Evolutionary conservation across 2,888 invertebrate species (phyloP).

Genomic region (Zele albiditarsus): DNA sequence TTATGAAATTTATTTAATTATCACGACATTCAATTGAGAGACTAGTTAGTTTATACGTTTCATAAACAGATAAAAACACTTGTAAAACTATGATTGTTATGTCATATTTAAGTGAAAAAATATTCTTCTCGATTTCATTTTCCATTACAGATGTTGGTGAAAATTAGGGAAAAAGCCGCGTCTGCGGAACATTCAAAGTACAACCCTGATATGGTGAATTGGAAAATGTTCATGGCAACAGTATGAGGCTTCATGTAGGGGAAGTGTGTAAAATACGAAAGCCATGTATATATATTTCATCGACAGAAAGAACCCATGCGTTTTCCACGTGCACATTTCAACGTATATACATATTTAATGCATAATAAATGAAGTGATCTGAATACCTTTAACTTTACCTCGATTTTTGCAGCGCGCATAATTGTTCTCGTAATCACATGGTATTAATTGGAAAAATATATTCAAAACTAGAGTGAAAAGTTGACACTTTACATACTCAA

Average conservation of each 20-base stretch:
- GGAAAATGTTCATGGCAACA: background rate
- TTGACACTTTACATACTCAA: background rate
- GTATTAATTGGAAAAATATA: background rate
- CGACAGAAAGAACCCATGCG: conserved; percentile 27
- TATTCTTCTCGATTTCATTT: background rate
- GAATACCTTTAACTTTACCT: conserved; percentile 2
- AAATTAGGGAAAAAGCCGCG: background rate
- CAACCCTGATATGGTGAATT: background rate
- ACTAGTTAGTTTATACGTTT: background rate
- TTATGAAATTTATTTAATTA: background rate
- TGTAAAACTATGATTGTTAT: background rate
- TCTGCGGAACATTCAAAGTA: background rate
- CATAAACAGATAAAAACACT: background rate
- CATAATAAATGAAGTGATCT: background rate
- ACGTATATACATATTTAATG: background rate
- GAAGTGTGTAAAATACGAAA: background rate
- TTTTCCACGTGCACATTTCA: conserved; percentile 35
- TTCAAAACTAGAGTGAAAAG: background rate
- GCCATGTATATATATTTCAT: background rate
- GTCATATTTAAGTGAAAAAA: too few species aligned
- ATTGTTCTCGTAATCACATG: conserved; percentile 13
- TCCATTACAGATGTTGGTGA: background rate
- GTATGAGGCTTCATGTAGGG: background rate
- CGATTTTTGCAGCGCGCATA: conserved; percentile 4
- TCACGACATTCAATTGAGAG: too few species aligned